Evolutionary conservation across 2,797 vertebrate genomes (phyloP).

Genomic region (Okamejei kenojei): DNA sequence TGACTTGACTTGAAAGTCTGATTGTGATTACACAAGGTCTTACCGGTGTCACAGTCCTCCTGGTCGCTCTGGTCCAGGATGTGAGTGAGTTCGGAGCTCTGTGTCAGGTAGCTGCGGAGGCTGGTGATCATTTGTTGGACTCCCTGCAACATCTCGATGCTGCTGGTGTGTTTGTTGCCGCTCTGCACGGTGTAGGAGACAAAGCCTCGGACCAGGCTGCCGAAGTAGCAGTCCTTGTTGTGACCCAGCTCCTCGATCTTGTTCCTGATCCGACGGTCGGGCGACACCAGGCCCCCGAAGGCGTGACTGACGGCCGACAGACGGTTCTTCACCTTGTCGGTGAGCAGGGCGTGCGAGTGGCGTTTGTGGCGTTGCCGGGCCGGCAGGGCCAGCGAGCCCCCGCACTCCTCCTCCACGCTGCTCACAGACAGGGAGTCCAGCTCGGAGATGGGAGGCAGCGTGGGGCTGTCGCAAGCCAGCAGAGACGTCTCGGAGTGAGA

Average conservation of each 20-base stretch:
- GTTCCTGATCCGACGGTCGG: neutral
- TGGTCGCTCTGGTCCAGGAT: neutral
- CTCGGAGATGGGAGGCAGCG: conserved; percentile 51
- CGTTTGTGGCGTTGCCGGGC: neutral
- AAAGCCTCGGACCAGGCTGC: conserved; percentile 1
- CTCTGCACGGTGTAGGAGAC: neutral
- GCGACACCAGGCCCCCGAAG: neutral
- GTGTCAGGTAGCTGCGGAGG: neutral
- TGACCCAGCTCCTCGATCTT: neutral
- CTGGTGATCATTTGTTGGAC: conserved; percentile 17
- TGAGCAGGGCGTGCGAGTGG: neutral
- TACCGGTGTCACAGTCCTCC: neutral
- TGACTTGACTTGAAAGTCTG: too few relatives aligned
- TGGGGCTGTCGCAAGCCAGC: conserved; percentile 48
- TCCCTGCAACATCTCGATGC: neutral
- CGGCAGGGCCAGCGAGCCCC: fast-evolving
- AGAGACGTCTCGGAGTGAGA: conserved; percentile 58
- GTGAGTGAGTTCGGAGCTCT: neutral
- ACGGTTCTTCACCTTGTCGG: neutral
- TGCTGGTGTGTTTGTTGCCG: neutral
- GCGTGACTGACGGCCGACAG: neutral
- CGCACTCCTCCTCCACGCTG: conserved; percentile 46
- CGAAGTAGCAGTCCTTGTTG: conserved; percentile 5
- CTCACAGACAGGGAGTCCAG: conserved; percentile 63
- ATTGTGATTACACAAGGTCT: too few relatives aligned